Percentiles rank a stretch among this genome's conserved stretches.
Evolutionary conservation across 2,113 vertebrate species (phyloP).

Genomic region (Lutjanus erythropterus): DNA sequence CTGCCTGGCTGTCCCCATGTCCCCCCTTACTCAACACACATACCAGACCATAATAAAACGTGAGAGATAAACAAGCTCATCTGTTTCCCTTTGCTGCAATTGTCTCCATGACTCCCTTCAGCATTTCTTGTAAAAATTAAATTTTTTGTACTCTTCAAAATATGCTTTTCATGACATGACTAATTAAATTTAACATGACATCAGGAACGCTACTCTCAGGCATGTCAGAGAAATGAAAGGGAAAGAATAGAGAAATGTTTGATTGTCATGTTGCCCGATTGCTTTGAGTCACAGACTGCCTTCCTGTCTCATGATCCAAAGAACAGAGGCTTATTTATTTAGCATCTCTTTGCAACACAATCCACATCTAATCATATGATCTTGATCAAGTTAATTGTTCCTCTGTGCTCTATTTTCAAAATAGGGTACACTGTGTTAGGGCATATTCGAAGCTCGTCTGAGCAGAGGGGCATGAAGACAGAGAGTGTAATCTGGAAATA

Average conservation of each 20-base stretch:
- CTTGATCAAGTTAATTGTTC: slow-evolving; percentile 15
- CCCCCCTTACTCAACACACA: slow-evolving; percentile 30
- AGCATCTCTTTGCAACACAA: slow-evolving; percentile 49
- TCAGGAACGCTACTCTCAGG: slow-evolving; percentile 2
- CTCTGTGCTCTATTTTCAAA: neutral
- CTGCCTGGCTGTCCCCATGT: slow-evolving; percentile 32
- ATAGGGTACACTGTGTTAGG: neutral
- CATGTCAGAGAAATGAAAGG: slow-evolving; percentile 34
- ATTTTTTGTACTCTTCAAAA: neutral
- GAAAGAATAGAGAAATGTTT: slow-evolving; percentile 38
- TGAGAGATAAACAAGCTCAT: slow-evolving; percentile 40
- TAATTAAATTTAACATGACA: slow-evolving; percentile 31
- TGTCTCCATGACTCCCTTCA: neutral
- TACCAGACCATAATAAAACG: slow-evolving; percentile 58
- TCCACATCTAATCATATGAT: slow-evolving; percentile 57
- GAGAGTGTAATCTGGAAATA: neutral
- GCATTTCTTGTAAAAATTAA: neutral
- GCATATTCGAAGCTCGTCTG: neutral
- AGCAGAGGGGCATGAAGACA: neutral
- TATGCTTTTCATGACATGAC: slow-evolving; percentile 8
- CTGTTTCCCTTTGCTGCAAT: slow-evolving; percentile 14
- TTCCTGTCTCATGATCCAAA: slow-evolving; percentile 68
- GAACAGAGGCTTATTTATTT: slow-evolving; percentile 67
- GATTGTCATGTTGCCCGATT: slow-evolving; percentile 42
- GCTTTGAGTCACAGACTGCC: slow-evolving; percentile 42